Conservation (phyloP, 2,888 invertebrate species). For the Eumerus sabulonum region DNA sequence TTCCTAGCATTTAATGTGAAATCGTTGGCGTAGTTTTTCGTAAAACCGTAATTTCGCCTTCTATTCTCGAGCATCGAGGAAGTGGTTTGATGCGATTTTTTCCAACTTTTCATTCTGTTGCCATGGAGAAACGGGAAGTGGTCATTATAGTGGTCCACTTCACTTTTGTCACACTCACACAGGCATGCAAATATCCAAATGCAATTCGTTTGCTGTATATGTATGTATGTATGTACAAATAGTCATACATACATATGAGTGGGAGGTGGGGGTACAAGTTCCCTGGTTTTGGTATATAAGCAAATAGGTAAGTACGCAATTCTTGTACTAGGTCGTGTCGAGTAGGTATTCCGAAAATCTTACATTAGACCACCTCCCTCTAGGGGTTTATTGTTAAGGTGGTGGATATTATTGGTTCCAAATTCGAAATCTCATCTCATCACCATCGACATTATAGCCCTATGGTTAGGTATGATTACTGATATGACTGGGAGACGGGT, state of each 20-base stretch:
- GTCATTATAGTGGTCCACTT: constrained; percentile 34
- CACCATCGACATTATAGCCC: constrained; percentile 59
- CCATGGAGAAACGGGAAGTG: background rate
- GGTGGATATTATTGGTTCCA: constrained; percentile 49
- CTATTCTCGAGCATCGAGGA: constrained; percentile 4
- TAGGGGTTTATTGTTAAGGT: constrained; percentile 2
- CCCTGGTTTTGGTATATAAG: constrained; percentile 1
- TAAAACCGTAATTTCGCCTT: constrained; percentile 10
- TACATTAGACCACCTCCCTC: constrained; percentile 19
- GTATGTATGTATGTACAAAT: constrained; percentile 4
- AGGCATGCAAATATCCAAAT: background rate
- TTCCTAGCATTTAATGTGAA: constrained; percentile 46
- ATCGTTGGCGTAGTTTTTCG: constrained; percentile 41
- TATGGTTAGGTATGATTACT: constrained; percentile 1
- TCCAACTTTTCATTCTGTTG: background rate
- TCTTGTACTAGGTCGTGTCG: constrained; percentile 60
- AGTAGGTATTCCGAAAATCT: constrained; percentile 23
- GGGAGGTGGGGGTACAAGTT: constrained; percentile 24
- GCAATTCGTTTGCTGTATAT: constrained; percentile 11
- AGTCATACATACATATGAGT: background rate
- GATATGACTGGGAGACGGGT: background rate
- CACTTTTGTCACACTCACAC: constrained; percentile 22
- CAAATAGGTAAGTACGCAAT: constrained; percentile 13
- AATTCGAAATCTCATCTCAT: constrained; percentile 63
- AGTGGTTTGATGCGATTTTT: background rate